A percentile compares a stretch with the other conserved stretches of the same genome.
These are phyloP conservation scores for Gavialis gangeticus DNA, from an alignment of 2,113 vertebrate species.

Conservation along the genomic window DNA sequence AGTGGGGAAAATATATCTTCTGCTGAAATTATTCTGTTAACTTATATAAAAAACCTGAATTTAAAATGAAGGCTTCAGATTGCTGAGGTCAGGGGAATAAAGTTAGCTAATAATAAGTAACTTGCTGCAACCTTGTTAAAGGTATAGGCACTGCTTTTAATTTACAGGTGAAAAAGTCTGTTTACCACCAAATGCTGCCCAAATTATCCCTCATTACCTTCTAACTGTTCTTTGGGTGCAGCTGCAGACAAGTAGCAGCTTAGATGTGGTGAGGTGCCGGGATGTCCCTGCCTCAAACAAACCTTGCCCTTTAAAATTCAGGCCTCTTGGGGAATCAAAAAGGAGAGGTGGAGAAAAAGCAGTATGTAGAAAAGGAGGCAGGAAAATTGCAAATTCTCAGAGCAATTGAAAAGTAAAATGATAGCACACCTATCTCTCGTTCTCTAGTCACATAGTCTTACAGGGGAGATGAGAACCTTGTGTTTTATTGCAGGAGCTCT, in stretches of 20 bases:
- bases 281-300: neutral
- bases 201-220: fast-evolving
- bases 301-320: neutral
- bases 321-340: neutral
- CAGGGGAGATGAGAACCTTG: neutral
- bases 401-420: neutral
- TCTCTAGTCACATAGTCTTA: fast-evolving
- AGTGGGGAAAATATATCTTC: neutral
- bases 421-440: neutral
- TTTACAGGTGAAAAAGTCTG: neutral
- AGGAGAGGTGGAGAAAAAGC: neutral
- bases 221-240: fast-evolving
- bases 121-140: no score
- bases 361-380: fast-evolving
- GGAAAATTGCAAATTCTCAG: neutral
- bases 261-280: fast-evolving
- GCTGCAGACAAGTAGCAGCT: neutral
- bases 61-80: neutral
- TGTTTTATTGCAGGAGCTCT: neutral
- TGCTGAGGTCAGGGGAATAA: neutral
- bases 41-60: neutral
- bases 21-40: neutral
- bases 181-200: neutral
- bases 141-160: no score
- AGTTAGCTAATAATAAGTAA: no score